Evolutionary conservation across 2,113 vertebrate species (phyloP).

Genomic region (Felis chaus): DNA sequence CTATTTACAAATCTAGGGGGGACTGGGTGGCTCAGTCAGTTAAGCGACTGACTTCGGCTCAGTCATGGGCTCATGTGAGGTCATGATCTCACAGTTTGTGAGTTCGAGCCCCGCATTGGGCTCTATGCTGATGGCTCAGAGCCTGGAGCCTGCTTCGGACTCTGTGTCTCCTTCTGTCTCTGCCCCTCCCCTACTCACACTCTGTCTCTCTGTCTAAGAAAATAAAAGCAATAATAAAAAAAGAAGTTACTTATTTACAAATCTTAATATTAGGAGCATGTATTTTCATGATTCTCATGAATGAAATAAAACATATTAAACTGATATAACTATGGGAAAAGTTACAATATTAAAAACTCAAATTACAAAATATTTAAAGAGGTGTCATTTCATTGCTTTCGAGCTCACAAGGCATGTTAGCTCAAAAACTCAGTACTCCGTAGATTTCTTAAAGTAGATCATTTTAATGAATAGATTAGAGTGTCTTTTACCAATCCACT

Average conservation of each 20-base stretch:
- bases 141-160: no score
- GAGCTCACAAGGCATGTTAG: neutral
- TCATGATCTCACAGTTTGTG: no score
- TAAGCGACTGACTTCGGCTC: no score
- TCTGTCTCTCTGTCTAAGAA: no score
- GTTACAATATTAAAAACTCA: conserved; percentile 23
- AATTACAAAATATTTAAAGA: conserved; percentile 38
- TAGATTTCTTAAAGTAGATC: neutral
- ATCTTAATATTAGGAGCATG: neutral
- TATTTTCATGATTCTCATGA: neutral
- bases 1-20: no score
- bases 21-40: no score
- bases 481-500: neutral
- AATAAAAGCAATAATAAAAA: no score
- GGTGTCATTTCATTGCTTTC: neutral
- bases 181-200: no score
- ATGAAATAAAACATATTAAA: conserved; percentile 2
- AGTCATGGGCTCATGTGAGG: no score
- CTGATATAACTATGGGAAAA: neutral
- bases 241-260: neutral
- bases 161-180: no score
- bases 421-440: neutral
- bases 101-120: no score
- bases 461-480: conserved; percentile 26
- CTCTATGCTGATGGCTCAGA: no score